phyloP scores from a whole-genome alignment of 2,113 vertebrate species.

The Pollachius pollachius region DNA sequence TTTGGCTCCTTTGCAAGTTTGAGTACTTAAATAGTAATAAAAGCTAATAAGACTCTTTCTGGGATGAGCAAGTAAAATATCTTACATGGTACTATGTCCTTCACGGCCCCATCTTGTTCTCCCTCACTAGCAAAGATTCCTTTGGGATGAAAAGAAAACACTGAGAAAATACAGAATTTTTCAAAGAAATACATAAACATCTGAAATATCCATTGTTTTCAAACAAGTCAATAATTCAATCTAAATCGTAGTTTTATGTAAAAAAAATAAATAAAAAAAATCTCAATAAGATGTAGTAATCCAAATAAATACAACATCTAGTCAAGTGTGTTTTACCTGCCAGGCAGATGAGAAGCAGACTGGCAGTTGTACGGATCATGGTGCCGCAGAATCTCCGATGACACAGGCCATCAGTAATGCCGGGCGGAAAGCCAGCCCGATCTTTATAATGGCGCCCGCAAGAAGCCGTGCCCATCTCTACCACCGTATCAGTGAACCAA shows the following conservation, averaged over 20 bases:
- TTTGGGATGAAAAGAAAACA: slow-evolving; percentile 6
- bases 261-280: background rate
- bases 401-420: too few species aligned
- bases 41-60: too few species aligned
- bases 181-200: background rate
- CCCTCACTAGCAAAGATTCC: slow-evolving; percentile 27
- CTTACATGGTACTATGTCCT: slow-evolving; percentile 12
- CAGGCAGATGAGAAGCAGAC: slow-evolving; percentile 27
- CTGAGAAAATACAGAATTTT: background rate
- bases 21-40: too few species aligned
- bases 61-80: background rate
- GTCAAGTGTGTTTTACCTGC: slow-evolving; percentile 22
- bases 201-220: too few species aligned
- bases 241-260: too few species aligned
- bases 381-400: background rate
- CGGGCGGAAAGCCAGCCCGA: background rate
- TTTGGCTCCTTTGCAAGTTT: too few species aligned
- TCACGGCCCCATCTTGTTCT: background rate
- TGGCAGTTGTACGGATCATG: slow-evolving; percentile 20
- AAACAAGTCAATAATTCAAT: too few species aligned
- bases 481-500: slow-evolving; percentile 15
- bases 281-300: too few species aligned
- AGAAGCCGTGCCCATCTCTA: background rate
- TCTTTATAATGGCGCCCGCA: background rate
- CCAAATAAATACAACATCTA: background rate